A percentile compares a stretch with the other conserved stretches of the same genome.
Evolutionary conservation across 2,113 vertebrate species (phyloP).

Genomic region (Anser brachyrhynchus): DNA sequence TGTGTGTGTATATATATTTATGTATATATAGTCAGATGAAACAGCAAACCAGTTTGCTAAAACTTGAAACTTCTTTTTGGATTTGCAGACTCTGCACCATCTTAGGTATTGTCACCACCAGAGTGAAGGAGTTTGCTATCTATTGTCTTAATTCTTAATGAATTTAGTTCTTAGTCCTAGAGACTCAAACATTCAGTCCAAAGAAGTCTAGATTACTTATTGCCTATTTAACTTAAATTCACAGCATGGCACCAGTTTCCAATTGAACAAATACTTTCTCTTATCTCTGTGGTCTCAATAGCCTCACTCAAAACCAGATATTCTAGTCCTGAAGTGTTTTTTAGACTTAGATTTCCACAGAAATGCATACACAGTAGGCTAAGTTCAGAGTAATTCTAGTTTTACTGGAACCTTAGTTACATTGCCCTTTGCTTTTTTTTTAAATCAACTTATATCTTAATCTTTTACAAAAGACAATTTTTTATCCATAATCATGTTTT

Average conservation of each 20-base stretch:
- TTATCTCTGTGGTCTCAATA: conserved; percentile 6
- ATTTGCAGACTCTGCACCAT: neutral
- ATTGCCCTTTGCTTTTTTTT: neutral
- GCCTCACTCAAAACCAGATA: conserved; percentile 9
- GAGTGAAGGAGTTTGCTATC: neutral
- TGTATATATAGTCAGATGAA: neutral
- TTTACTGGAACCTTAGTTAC: neutral
- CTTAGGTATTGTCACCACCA: neutral
- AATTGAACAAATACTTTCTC: conserved; percentile 2
- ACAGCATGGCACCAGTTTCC: neutral
- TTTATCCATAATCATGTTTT: neutral
- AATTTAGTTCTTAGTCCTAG: neutral
- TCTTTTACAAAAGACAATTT: neutral
- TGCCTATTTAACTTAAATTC: neutral
- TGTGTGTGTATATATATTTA: no score
- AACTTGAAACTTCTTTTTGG: neutral
- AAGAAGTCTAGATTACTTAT: neutral
- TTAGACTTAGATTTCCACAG: neutral
- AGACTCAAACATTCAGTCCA: neutral
- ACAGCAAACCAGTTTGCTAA: neutral
- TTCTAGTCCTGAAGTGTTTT: neutral
- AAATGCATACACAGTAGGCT: neutral
- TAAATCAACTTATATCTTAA: neutral
- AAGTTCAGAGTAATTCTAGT: neutral
- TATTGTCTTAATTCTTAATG: neutral